Conservation (phyloP, 2,888 invertebrate species). For the Spodoptera picta region DNA sequence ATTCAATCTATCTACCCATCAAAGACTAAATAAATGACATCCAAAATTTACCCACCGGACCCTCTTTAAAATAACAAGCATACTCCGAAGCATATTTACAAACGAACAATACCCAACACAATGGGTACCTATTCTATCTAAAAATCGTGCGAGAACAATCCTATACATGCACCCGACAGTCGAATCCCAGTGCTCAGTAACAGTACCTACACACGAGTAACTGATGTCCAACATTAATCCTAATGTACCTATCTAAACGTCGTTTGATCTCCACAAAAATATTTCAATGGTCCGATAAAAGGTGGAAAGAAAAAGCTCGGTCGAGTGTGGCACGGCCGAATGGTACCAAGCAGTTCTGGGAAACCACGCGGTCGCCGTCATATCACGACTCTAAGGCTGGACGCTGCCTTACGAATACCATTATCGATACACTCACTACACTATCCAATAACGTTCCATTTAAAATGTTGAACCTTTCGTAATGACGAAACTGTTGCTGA, state of each 20-base stretch:
- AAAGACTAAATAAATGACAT: too few relatives aligned
- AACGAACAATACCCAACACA: constrained; percentile 61
- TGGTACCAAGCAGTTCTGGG: constrained; percentile 86
- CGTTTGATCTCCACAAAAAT: constrained; percentile 88
- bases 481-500: constrained; percentile 34
- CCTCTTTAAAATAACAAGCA: constrained; percentile 38
- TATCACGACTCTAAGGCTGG: constrained; percentile 84
- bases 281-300: constrained; percentile 87
- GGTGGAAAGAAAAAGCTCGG: constrained; percentile 76
- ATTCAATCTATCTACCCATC: too few relatives aligned
- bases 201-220: constrained; percentile 67
- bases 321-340: constrained; percentile 77
- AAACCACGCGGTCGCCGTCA: constrained; percentile 85
- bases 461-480: constrained; percentile 19
- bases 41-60: background rate
- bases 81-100: constrained; percentile 39
- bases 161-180: constrained; percentile 59
- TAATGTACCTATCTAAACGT: constrained; percentile 86
- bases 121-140: constrained; percentile 66
- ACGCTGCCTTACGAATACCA: constrained; percentile 27
- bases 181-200: constrained; percentile 74
- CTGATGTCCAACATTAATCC: constrained; percentile 87
- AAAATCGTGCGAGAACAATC: constrained; percentile 68
- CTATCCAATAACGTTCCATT: constrained; percentile 29
- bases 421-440: constrained; percentile 59